Evolutionary conservation across 1,140 invertebrate genomes (phyloP), one percentile per base, ranked within the genome.

Genomic region (Apis cerana): DNA sequence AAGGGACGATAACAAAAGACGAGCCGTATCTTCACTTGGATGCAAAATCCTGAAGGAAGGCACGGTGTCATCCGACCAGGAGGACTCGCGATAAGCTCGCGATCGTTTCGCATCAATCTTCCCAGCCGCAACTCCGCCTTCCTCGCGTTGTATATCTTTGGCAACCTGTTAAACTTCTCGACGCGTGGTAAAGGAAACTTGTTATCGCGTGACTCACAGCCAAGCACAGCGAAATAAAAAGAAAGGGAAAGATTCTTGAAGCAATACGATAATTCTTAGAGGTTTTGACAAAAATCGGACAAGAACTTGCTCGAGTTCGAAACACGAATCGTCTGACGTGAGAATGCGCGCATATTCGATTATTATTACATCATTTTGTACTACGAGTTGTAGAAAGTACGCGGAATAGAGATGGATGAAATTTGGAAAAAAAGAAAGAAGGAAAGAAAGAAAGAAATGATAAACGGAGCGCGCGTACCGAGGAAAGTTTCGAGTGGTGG

Each of bases 81-180:
- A n/a, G 13, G 0, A 33, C n/a, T 17, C 52, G 52, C 78, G 83
- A 84, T 81, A 75, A 84, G 69, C 52, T 59, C 50, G 70, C 84
- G 85, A 89, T 90, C 79, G 65, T 79, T 86, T 69, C 48, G 54
- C 89, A 90, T 89, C 89, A 89, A 90, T 91, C 90, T 89, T 83
- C 78, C n/a, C 61, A 67, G 64, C 83, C 72, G 52, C 61, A 23
- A 3, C 9, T 17, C 82, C 84, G 9, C 33, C 33, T 33, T 3
- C 33, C 2, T 17, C 58, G 2, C 15, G 43, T 12, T 48, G 10
- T n/a, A 68, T 43, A n/a, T 11, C 65, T 21, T 67, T 48, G 83
- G 85, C 82, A 84, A 86, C 85, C 82, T 88, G 88, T 90, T 87
- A 85, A 87, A 90, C 86, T 75, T 74, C 43, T 21, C 70, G 54